Conservation (phyloP, 2,888 invertebrate genomes). For the Ganaspis brasiliensis region DNA sequence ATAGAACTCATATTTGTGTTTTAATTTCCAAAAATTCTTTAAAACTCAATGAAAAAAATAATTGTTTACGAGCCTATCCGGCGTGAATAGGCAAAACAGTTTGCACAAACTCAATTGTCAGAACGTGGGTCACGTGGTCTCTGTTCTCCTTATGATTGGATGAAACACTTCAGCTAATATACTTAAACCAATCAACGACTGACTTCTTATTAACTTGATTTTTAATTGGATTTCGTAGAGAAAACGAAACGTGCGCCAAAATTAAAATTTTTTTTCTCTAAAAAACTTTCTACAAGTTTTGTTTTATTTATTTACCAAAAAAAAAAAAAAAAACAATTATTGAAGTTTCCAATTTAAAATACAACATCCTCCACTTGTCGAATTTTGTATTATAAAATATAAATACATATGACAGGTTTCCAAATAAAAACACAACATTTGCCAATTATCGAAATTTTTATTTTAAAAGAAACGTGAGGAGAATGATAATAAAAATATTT, state of each 20-base stretch:
- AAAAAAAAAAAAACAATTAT: too few species aligned
- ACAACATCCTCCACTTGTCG: too few species aligned
- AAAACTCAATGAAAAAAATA: constrained; percentile 43
- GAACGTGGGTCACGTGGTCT: constrained; percentile 5
- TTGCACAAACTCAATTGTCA: constrained; percentile 23
- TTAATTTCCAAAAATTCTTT: constrained; percentile 36
- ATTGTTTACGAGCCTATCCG: constrained; percentile 46
- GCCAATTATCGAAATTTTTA: too few species aligned
- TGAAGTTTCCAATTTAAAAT: too few species aligned
- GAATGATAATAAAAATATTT: constrained; percentile 1
- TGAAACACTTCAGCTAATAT: not conserved
- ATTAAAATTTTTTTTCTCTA: not conserved
- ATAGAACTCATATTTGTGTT: constrained; percentile 91
- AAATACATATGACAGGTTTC: too few species aligned
- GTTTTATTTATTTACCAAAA: too few species aligned
- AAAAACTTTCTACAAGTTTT: not conserved
- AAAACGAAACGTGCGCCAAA: not conserved
- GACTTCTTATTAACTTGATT: not conserved
- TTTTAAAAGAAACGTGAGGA: too few species aligned
- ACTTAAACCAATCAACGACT: not conserved
- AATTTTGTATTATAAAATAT: too few species aligned
- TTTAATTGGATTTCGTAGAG: too few species aligned
- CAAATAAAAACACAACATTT: too few species aligned
- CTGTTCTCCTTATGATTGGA: not conserved
- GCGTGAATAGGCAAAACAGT: constrained; percentile 62